Percentiles rank a stretch among this genome's conserved stretches.
Conservation (phyloP, 2,888 invertebrate genomes). For the Tetropium fuscum region DNA sequence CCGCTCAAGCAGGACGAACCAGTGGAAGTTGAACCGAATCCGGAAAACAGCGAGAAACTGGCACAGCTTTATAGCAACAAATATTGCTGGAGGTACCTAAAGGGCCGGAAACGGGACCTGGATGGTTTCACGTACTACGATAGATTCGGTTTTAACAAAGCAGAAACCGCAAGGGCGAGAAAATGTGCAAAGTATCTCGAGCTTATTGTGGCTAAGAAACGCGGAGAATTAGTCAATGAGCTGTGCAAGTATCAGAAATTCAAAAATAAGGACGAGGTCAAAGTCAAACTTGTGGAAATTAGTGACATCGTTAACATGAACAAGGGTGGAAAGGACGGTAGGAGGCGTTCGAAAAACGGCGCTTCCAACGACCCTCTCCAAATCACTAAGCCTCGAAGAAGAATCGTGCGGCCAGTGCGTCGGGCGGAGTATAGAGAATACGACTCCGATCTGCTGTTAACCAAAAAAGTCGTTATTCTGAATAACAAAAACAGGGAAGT, state of each 20-base stretch:
- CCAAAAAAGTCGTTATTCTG: constrained; percentile 41
- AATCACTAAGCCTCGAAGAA: too few relatives aligned
- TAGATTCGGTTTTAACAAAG: constrained; percentile 37
- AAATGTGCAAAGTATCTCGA: constrained; percentile 19
- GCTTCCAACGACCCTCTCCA: too few relatives aligned
- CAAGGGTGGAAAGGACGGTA: too few relatives aligned
- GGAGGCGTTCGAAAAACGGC: too few relatives aligned
- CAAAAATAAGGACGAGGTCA: constrained; percentile 4
- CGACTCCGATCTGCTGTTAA: constrained; percentile 32
- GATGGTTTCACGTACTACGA: constrained; percentile 33
- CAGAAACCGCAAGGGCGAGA: constrained; percentile 24
- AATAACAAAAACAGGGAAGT: constrained; percentile 13
- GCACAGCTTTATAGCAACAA: constrained; percentile 28
- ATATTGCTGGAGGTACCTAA: constrained; percentile 35
- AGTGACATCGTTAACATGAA: constrained; percentile 22
- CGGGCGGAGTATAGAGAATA: neutral
- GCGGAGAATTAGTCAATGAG: neutral
- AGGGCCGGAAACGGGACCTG: constrained; percentile 30
- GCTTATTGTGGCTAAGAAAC: constrained; percentile 2
- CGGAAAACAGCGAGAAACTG: constrained; percentile 12
- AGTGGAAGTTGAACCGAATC: too few relatives aligned
- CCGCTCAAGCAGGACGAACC: too few relatives aligned
- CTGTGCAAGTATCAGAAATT: constrained; percentile 21
- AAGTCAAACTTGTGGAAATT: constrained; percentile 15
- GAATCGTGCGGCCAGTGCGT: too few relatives aligned